Conservation (phyloP, 2,113 vertebrate species). For the Sinocyclocheilus anophthalmus region DNA sequence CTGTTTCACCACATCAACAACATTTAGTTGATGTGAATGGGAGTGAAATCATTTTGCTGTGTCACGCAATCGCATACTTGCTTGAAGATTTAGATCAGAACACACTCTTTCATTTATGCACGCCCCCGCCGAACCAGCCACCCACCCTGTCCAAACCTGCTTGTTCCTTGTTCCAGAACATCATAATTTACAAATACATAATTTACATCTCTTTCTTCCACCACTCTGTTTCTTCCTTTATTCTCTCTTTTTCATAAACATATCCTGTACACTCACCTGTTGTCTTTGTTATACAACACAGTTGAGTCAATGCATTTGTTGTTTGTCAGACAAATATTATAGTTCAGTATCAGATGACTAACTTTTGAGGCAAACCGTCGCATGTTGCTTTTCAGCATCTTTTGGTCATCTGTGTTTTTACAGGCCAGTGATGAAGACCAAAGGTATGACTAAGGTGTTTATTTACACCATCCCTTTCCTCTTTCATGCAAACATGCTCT, state of each 20-base stretch:
- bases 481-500: slow-evolving; percentile 10
- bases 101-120: background rate
- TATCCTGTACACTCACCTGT: background rate
- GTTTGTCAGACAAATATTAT: background rate
- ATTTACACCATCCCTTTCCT: slow-evolving; percentile 46
- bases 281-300: background rate
- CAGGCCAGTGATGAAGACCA: background rate
- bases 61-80: background rate
- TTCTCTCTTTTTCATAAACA: background rate
- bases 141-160: background rate
- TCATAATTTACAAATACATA: background rate
- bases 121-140: background rate
- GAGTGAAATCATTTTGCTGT: background rate
- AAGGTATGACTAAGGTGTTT: slow-evolving; percentile 40
- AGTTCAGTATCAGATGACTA: slow-evolving; percentile 2
- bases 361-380: background rate
- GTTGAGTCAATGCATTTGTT: background rate
- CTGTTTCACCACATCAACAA: background rate
- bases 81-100: background rate
- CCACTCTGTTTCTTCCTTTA: background rate
- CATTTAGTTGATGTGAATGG: background rate
- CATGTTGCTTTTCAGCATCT: background rate
- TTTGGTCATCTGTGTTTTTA: slow-evolving; percentile 11
- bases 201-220: background rate
- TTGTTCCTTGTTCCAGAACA: background rate